Evolutionary conservation across 2,113 vertebrate species (phyloP).

Genomic region (Nymphicus hollandicus): DNA sequence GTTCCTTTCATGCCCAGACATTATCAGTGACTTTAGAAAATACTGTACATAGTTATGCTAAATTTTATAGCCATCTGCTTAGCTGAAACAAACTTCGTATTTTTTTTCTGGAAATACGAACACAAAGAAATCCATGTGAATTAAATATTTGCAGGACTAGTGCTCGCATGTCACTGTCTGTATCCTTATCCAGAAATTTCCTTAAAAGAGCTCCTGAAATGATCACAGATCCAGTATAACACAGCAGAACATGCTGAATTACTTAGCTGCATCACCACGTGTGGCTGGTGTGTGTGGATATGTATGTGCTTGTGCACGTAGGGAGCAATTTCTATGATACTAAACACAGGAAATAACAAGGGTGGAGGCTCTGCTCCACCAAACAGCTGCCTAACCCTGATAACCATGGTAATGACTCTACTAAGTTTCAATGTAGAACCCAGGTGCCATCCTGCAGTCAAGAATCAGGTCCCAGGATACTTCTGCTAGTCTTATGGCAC

Average conservation of each 20-base stretch:
- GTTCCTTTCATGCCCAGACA: neutral
- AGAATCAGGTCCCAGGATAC: neutral
- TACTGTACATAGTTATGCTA: neutral
- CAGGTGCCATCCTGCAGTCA: neutral
- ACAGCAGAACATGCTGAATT: neutral
- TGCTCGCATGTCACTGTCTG: rapidly evolving
- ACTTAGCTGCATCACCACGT: neutral
- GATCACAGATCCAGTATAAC: neutral
- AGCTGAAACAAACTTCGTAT: neutral
- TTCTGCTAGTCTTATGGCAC: neutral
- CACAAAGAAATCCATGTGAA: neutral
- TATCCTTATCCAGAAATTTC: neutral
- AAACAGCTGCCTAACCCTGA: neutral
- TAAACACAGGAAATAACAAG: neutral
- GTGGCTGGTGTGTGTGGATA: neutral
- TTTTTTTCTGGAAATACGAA: neutral
- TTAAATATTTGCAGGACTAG: neutral
- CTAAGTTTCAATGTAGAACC: neutral
- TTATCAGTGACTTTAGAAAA: neutral
- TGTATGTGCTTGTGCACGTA: neutral
- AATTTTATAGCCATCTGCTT: neutral
- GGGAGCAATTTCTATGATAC: neutral
- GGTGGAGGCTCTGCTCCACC: neutral
- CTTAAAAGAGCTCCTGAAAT: neutral
- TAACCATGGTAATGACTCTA: neutral